Percentiles rank a stretch among this genome's conserved stretches.
Evolutionary conservation across 2,888 invertebrate species (phyloP).

Genomic region (Scaeva pyrastri): DNA sequence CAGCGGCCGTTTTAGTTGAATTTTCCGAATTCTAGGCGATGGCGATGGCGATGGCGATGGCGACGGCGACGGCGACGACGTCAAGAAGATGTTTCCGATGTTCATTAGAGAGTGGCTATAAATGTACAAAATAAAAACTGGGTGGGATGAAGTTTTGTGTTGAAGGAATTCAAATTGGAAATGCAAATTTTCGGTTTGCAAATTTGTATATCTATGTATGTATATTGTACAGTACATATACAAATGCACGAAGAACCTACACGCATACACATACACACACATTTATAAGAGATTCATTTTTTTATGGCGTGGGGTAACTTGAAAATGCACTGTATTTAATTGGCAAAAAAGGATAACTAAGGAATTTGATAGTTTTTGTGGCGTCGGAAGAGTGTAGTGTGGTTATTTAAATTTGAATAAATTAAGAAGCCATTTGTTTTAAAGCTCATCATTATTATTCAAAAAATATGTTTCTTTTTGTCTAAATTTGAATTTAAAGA

Average conservation of each 20-base stretch:
- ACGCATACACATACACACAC: neutral
- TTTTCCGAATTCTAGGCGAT: conserved; percentile 71
- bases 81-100: conserved; percentile 74
- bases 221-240: no score
- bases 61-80: no score
- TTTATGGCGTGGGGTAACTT: conserved; percentile 27
- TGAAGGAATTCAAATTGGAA: conserved; percentile 70
- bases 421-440: conserved; percentile 27
- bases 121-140: conserved; percentile 27
- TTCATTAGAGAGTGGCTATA: conserved; percentile 71
- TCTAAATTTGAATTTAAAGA: neutral
- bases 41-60: no score
- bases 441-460: neutral
- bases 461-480: neutral
- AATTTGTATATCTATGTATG: conserved; percentile 22
- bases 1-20: conserved; percentile 74
- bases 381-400: conserved; percentile 31
- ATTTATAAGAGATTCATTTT: conserved; percentile 9
- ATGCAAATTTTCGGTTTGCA: conserved; percentile 62
- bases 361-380: conserved; percentile 30
- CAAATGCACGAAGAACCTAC: neutral
- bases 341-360: conserved; percentile 50
- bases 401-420: conserved; percentile 29
- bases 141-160: conserved; percentile 48
- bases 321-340: conserved; percentile 60